Evolutionary conservation across 2,888 invertebrate species (phyloP).

Genomic region (Epsilonema sp.): DNA sequence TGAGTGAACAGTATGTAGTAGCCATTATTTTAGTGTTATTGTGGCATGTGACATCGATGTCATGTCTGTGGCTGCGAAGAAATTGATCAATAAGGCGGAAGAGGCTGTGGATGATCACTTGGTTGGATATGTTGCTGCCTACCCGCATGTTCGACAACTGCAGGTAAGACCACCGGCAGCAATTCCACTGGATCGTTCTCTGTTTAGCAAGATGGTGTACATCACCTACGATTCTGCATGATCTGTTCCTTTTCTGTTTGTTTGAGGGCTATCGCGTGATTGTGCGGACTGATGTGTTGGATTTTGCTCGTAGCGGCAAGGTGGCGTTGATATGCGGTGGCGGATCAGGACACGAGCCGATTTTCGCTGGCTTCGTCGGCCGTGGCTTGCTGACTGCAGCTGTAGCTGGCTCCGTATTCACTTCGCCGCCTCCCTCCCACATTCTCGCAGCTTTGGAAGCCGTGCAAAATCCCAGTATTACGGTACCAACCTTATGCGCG

Average conservation of each 20-base stretch:
- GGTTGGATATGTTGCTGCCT: slow-evolving; percentile 39
- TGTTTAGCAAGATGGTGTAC: too few relatives aligned
- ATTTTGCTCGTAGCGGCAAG: slow-evolving; percentile 34
- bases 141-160: slow-evolving; percentile 18
- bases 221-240: too few relatives aligned
- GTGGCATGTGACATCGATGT: too few relatives aligned
- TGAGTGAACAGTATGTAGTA: too few relatives aligned
- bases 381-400: slow-evolving; percentile 56
- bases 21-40: too few relatives aligned
- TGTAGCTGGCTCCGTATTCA: slow-evolving; percentile 52
- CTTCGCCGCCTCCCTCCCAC: slow-evolving; percentile 50
- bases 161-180: too few relatives aligned
- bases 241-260: background rate
- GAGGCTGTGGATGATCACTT: slow-evolving; percentile 34
- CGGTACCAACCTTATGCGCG: too few relatives aligned
- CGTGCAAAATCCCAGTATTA: slow-evolving; percentile 11
- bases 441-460: slow-evolving; percentile 43
- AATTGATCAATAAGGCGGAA: slow-evolving; percentile 20
- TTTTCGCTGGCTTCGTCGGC: slow-evolving; percentile 48
- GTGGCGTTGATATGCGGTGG: slow-evolving; percentile 50
- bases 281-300: slow-evolving; percentile 35
- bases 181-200: too few relatives aligned
- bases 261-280: slow-evolving; percentile 30
- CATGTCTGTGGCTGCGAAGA: too few relatives aligned
- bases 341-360: slow-evolving; percentile 63